A percentile compares a stretch with the other conserved stretches of the same genome.
Conservation (phyloP, 2,113 vertebrate species). For the Collichthys lucidus region DNA sequence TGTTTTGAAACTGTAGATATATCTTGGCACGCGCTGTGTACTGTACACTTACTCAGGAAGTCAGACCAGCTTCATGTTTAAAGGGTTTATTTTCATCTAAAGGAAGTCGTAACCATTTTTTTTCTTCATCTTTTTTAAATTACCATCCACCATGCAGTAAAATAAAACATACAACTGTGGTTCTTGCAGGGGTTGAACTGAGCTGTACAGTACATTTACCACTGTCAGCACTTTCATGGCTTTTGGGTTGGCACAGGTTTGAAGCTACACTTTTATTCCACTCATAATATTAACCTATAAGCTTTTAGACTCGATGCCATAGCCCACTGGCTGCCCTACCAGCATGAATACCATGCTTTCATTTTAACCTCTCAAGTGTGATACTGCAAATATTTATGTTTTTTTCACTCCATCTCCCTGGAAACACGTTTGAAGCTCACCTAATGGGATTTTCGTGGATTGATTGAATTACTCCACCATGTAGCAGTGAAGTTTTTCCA, state of each 20-base stretch:
- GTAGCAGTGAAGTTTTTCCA: constrained; percentile 73
- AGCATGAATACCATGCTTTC: constrained; percentile 69
- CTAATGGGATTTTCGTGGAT: constrained; percentile 69
- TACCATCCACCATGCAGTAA: neutral
- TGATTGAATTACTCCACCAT: constrained; percentile 72
- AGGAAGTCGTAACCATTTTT: constrained; percentile 1
- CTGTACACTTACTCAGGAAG: neutral
- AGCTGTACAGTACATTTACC: constrained; percentile 23
- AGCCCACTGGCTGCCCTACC: constrained; percentile 37
- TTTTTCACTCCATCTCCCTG: constrained; percentile 67
- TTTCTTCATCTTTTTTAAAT: neutral
- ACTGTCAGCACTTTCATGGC: constrained; percentile 55
- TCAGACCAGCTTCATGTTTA: neutral
- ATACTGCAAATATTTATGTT: constrained; percentile 77
- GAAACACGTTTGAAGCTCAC: constrained; percentile 72
- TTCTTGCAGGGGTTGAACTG: constrained; percentile 20
- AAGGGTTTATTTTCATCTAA: neutral
- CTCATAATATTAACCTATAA: constrained; percentile 66
- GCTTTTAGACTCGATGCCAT: constrained; percentile 54
- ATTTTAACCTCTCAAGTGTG: constrained; percentile 70
- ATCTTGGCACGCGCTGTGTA: neutral
- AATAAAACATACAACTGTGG: constrained; percentile 27
- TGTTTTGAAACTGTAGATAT: neutral
- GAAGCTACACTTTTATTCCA: constrained; percentile 70
- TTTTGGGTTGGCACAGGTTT: constrained; percentile 41